Conservation (phyloP, 2,797 vertebrate species). For the Taenioides sp. region DNA sequence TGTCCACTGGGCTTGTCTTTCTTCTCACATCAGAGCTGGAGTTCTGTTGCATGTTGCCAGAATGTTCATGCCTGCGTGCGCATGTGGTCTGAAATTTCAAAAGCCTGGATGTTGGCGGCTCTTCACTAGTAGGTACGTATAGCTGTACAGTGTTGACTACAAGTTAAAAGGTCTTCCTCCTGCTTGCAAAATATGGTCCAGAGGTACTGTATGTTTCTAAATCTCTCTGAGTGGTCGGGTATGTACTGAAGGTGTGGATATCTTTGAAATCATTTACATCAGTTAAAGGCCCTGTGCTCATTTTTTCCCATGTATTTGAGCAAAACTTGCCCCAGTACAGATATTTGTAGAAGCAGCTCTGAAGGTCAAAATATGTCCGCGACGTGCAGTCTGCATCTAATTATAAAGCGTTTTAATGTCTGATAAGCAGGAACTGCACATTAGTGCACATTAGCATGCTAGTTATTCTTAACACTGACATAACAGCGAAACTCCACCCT, state of each 20-base stretch:
- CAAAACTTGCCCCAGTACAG: no score
- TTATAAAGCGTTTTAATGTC: no score
- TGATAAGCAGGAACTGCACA: no score
- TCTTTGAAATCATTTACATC: conserved; percentile 33
- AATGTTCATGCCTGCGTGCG: neutral
- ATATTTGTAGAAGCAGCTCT: no score
- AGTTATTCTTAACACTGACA: no score
- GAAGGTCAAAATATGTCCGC: no score
- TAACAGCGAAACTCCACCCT: no score
- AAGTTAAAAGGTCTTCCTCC: conserved; percentile 22
- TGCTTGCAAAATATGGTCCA: conserved; percentile 34
- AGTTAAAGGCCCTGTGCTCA: no score
- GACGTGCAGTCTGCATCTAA: no score
- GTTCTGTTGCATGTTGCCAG: conserved; percentile 12
- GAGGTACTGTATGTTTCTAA: conserved; percentile 31
- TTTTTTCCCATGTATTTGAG: no score
- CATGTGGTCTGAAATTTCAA: conserved; percentile 15
- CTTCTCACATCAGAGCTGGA: conserved; percentile 12
- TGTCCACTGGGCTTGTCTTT: neutral
- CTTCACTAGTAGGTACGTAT: conserved; percentile 19
- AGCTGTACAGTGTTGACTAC: conserved; percentile 42
- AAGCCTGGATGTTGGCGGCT: conserved; percentile 24
- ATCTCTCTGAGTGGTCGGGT: conserved; percentile 44
- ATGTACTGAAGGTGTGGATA: conserved; percentile 26
- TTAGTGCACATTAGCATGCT: no score